Evolutionary conservation across 1,140 invertebrate species (phyloP).

Genomic region (Sycobia sp.): DNA sequence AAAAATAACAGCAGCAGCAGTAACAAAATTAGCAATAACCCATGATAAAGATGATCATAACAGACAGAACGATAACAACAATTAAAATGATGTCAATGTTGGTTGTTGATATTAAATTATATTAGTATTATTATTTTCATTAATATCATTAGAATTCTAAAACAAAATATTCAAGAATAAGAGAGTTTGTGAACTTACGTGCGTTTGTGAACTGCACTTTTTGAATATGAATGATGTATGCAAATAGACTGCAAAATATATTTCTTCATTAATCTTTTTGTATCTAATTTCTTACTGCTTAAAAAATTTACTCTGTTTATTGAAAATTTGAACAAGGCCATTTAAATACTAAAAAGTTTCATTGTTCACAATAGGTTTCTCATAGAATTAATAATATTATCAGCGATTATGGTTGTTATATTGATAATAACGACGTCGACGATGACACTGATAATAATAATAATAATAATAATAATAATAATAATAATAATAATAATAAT

Average conservation of each 20-base stretch:
- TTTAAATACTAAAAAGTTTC: not conserved
- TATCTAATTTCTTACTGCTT: not conserved
- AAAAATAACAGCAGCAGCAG: slow-evolving; percentile 42
- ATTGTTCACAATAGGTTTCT: slow-evolving; percentile 6
- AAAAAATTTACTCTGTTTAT: slow-evolving; percentile 2
- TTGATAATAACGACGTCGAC: slow-evolving; percentile 35
- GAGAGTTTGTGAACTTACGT: no score
- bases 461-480: slow-evolving; percentile 44
- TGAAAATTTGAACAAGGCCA: slow-evolving; percentile 13
- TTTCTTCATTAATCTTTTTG: not conserved
- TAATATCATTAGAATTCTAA: no score
- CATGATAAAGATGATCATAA: slow-evolving; percentile 4
- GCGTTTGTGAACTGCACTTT: no score
- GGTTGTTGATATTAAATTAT: no score
- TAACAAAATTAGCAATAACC: slow-evolving; percentile 24
- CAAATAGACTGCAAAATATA: not conserved
- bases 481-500: slow-evolving; percentile 46
- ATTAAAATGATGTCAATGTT: no score
- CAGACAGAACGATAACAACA: no score
- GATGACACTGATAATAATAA: slow-evolving; percentile 34
- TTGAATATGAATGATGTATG: slow-evolving; percentile 2
- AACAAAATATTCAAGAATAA: no score
- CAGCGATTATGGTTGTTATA: slow-evolving; percentile 8
- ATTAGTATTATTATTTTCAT: no score
- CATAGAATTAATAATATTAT: slow-evolving; percentile 35